Evolutionary conservation across 2,113 vertebrate genomes (phyloP).

Genomic region (Eulemur rufifrons): DNA sequence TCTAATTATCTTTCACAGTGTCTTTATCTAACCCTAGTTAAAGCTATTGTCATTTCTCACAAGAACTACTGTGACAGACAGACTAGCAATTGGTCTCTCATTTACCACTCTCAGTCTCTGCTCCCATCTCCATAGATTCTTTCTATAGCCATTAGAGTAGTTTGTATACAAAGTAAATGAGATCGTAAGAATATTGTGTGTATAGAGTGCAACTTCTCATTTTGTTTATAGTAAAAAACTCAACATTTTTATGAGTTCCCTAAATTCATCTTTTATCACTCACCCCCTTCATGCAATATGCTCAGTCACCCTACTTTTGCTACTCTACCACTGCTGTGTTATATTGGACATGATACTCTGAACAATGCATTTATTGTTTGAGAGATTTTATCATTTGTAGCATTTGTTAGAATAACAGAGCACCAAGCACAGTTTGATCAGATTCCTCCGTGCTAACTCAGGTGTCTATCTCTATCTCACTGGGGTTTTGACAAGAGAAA

Average conservation of each 20-base stretch:
- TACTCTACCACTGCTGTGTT: neutral
- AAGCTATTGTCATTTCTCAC: neutral
- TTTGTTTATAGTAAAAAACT: neutral
- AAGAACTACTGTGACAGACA: neutral
- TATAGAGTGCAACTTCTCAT: neutral
- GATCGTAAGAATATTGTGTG: neutral
- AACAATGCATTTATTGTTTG: neutral
- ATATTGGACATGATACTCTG: neutral
- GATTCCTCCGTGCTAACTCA: neutral
- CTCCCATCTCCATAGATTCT: neutral
- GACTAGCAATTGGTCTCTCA: neutral
- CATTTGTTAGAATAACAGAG: neutral
- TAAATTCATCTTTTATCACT: neutral
- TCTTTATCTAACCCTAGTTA: neutral
- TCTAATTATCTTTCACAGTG: neutral
- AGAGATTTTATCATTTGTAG: neutral
- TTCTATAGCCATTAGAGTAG: fast-evolving
- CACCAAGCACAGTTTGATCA: no score
- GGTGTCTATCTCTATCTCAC: neutral
- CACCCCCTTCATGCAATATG: neutral
- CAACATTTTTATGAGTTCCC: neutral
- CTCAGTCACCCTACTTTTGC: neutral
- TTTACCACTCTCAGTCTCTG: neutral
- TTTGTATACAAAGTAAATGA: neutral
- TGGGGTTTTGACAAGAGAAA: neutral